phyloP scores from a whole-genome alignment of 2,113 vertebrate genomes.

The Gorsachius goisagi region DNA sequence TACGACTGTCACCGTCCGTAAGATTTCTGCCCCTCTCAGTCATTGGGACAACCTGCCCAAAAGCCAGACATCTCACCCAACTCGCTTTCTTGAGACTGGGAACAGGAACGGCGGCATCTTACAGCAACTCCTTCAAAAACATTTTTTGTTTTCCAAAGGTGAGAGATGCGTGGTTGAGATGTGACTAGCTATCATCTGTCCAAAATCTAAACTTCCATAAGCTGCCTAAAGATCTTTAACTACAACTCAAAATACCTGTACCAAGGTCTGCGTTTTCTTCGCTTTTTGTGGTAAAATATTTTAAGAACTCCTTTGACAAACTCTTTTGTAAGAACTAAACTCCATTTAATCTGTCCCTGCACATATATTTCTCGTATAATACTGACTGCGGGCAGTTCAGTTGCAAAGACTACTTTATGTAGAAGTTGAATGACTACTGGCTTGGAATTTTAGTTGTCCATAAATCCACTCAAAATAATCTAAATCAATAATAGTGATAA shows the following conservation, averaged over 20 bases:
- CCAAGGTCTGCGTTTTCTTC: neutral
- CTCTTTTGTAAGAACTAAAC: neutral
- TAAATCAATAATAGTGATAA: neutral
- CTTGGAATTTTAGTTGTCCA: neutral
- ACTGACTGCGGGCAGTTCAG: neutral
- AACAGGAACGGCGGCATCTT: neutral
- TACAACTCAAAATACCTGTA: neutral
- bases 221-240: neutral
- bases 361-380: neutral
- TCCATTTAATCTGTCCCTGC: neutral
- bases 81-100: neutral
- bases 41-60: neutral
- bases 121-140: neutral
- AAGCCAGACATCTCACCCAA: neutral
- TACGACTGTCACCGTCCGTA: rapidly evolving
- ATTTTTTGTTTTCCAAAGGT: neutral
- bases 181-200: rapidly evolving
- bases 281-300: neutral
- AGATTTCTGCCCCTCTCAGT: neutral
- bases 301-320: neutral
- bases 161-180: neutral
- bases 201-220: neutral
- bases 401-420: neutral
- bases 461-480: neutral
- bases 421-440: neutral